These are phyloP conservation scores for Poeciliopsis turrubarensis DNA, from an alignment of 2,113 vertebrate genomes.

Conservation along the genomic window DNA sequence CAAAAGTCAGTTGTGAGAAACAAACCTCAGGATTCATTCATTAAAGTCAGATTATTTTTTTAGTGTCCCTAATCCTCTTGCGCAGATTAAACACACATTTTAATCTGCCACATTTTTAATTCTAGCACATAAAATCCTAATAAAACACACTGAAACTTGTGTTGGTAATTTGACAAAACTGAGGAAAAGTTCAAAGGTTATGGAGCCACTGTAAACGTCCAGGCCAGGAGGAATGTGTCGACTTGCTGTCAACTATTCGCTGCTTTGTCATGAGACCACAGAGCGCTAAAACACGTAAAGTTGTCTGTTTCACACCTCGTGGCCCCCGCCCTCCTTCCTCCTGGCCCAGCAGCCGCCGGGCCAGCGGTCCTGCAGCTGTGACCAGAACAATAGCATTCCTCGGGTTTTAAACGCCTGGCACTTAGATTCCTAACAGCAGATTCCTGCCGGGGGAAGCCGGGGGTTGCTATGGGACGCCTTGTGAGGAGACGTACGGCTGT, in stretches of 20 bases:
- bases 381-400: constrained; percentile 79
- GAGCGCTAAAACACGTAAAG: constrained; percentile 65
- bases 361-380: constrained; percentile 73
- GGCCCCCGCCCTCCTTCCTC: constrained; percentile 55
- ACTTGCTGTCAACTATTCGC: constrained; percentile 73
- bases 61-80: too few relatives aligned
- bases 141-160: background rate
- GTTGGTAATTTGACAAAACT: background rate
- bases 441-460: constrained; percentile 66
- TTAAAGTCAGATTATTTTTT: too few relatives aligned
- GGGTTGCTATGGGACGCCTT: constrained; percentile 65
- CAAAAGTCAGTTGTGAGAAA: too few relatives aligned
- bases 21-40: too few relatives aligned
- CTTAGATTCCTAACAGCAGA: constrained; percentile 78
- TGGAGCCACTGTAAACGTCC: constrained; percentile 7
- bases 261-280: constrained; percentile 67
- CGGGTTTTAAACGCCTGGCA: constrained; percentile 73
- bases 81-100: background rate
- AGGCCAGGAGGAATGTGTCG: constrained; percentile 74
- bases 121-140: background rate
- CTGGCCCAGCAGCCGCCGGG: constrained; percentile 47
- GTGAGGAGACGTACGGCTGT: constrained; percentile 62
- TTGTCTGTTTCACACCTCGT: constrained; percentile 72
- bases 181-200: background rate
- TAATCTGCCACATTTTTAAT: background rate